Percentiles rank a stretch among this genome's conserved stretches.
Conservation (phyloP, 2,113 vertebrate genomes). For the Chitala chitala region DNA sequence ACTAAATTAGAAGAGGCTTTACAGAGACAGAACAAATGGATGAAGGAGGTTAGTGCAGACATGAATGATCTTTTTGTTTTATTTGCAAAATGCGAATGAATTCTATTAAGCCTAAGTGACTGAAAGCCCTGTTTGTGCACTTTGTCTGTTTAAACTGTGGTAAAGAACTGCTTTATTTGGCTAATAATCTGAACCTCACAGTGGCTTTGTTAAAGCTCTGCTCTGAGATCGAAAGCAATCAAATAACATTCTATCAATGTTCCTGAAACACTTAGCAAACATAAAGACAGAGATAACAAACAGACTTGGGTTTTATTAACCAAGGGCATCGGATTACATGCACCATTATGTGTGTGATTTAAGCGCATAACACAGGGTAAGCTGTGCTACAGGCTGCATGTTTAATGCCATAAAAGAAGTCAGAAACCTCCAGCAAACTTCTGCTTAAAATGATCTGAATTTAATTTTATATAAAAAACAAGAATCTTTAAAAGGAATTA, state of each 20-base stretch:
- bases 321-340: too few species aligned
- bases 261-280: neutral
- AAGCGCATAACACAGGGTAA: too few species aligned
- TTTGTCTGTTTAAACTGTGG: neutral
- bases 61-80: neutral
- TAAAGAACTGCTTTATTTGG: neutral
- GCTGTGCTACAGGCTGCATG: too few species aligned
- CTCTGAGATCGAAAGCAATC: neutral
- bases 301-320: too few species aligned
- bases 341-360: too few species aligned
- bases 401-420: too few species aligned
- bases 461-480: too few species aligned
- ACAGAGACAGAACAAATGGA: neutral
- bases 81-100: neutral
- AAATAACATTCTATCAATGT: too few species aligned
- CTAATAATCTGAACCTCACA: neutral
- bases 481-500: too few species aligned
- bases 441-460: too few species aligned
- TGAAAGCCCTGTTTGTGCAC: neutral
- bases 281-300: too few species aligned
- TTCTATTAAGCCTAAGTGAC: neutral
- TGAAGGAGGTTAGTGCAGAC: neutral
- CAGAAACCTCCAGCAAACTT: too few species aligned
- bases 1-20: constrained; percentile 1
- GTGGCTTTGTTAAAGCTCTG: neutral